Conservation (phyloP, 2,113 vertebrate genomes). For the Marcusenius ussheri region DNA sequence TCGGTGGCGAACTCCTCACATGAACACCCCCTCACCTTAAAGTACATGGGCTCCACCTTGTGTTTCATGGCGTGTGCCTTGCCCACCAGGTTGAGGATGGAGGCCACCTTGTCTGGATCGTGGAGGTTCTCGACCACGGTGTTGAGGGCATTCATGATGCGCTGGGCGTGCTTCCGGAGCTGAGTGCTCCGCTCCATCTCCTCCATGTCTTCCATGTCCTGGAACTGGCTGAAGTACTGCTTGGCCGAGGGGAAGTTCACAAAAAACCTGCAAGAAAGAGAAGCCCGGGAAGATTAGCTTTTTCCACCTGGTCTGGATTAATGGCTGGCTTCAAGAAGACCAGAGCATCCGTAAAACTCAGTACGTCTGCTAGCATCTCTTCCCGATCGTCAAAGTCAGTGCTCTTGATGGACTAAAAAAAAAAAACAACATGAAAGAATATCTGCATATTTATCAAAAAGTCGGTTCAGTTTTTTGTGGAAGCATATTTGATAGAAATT, state of each 20-base stretch:
- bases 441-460: not conserved
- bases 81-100: slow-evolving; percentile 80
- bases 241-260: slow-evolving; percentile 92
- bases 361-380: not conserved
- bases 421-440: not conserved
- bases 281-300: not conserved
- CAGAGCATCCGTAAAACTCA: not conserved
- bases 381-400: not conserved
- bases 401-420: not conserved
- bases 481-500: not conserved
- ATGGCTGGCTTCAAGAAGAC: not conserved
- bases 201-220: slow-evolving; percentile 61
- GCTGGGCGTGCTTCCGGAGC: slow-evolving; percentile 78
- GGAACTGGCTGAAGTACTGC: slow-evolving; percentile 97
- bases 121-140: slow-evolving; percentile 85
- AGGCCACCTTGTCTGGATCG: slow-evolving; percentile 83
- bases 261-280: slow-evolving; percentile 71
- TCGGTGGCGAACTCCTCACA: not conserved
- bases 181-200: slow-evolving; percentile 67
- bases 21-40: slow-evolving; percentile 69
- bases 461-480: not conserved
- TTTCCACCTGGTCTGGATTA: not conserved
- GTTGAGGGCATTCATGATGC: slow-evolving; percentile 73
- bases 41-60: slow-evolving; percentile 95
- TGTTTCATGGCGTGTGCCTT: slow-evolving; percentile 90